Evolutionary conservation across 2,888 invertebrate genomes (phyloP).

Genomic region (Platycheirus rosarum): DNA sequence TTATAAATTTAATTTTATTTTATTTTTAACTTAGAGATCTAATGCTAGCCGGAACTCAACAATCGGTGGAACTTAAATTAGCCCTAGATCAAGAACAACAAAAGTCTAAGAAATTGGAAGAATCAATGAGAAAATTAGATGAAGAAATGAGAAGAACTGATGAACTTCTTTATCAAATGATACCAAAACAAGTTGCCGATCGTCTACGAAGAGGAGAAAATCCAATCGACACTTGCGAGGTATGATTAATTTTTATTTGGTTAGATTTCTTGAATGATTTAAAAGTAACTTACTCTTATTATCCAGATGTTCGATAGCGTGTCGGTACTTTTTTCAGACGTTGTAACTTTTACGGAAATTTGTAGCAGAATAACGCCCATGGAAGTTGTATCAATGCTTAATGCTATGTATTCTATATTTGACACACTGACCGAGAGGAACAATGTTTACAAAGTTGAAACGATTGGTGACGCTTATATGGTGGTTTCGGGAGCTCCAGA

Average conservation of each 20-base stretch:
- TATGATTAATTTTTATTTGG: conserved; percentile 79
- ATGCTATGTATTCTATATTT: conserved; percentile 98
- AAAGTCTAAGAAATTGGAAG: conserved; percentile 97
- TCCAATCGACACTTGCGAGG: conserved; percentile 98
- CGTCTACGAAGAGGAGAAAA: conserved; percentile 96
- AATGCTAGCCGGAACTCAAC: conserved; percentile 98
- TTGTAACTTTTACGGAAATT: conserved; percentile 98
- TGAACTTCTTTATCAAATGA: conserved; percentile 98
- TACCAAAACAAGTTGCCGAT: conserved; percentile 98
- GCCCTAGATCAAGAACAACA: conserved; percentile 98
- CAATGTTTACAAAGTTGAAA: conserved; percentile 98
- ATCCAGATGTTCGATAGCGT: conserved; percentile 97
- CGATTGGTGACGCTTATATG: conserved; percentile 99
- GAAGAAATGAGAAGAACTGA: conserved; percentile 98
- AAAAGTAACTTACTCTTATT: background rate
- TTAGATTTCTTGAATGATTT: background rate
- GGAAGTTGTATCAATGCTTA: conserved; percentile 98
- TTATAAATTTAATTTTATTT: background rate
- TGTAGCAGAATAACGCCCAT: conserved; percentile 97
- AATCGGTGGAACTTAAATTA: conserved; percentile 97
- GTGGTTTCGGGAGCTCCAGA: conserved; percentile 98
- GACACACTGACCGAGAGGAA: conserved; percentile 96
- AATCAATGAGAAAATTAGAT: conserved; percentile 97
- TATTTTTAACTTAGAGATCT: conserved; percentile 88
- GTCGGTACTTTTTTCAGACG: conserved; percentile 98